Conservation (phyloP, 2,888 invertebrate species). For the Hemaris fuciformis region DNA sequence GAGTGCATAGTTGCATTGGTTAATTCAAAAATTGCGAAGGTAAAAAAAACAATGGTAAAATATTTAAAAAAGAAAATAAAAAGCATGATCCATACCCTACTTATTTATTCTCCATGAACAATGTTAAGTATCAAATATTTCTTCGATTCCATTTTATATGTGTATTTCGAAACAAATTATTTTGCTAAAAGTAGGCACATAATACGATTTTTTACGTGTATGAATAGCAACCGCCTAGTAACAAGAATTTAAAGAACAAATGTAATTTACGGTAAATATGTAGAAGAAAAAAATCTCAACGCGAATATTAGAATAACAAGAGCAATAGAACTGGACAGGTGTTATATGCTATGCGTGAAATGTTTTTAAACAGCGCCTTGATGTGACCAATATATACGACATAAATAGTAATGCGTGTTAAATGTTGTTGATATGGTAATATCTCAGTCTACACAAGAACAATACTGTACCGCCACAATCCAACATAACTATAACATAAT, state of each 20-base stretch:
- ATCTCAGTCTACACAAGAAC: not conserved
- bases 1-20: too few species aligned
- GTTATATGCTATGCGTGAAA: constrained; percentile 14
- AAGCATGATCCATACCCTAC: too few species aligned
- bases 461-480: not conserved
- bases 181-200: too few species aligned
- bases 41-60: too few species aligned
- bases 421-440: constrained; percentile 10
- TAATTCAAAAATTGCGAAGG: too few species aligned
- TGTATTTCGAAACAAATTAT: too few species aligned
- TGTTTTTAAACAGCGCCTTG: constrained; percentile 17
- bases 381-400: constrained; percentile 23
- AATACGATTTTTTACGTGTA: too few species aligned
- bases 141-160: too few species aligned
- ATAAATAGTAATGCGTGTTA: constrained; percentile 9
- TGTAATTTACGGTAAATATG: not conserved
- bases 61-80: too few species aligned
- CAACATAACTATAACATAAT: not conserved
- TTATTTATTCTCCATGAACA: too few species aligned
- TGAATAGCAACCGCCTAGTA: too few species aligned
- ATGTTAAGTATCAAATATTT: too few species aligned
- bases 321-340: not conserved
- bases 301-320: not conserved
- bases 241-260: not conserved
- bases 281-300: not conserved